Conservation (phyloP, 2,797 vertebrate species). For the Microhierax caerulescens region DNA sequence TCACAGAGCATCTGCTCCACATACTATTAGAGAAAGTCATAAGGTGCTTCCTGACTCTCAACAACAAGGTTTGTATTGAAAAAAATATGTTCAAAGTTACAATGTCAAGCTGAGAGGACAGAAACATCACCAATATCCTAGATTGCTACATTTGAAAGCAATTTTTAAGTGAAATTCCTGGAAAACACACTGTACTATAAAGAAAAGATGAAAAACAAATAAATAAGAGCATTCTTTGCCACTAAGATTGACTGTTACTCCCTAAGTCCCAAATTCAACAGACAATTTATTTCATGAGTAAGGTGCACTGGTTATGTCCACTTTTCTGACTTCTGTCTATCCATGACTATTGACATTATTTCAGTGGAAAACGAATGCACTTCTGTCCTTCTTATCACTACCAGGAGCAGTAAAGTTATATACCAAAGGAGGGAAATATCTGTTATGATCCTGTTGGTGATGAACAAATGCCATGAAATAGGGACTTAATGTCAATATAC, state of each 20-base stretch:
- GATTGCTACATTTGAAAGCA: not conserved
- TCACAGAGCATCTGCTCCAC: not conserved
- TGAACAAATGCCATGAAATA: not conserved
- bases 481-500: not conserved
- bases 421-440: not conserved
- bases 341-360: not conserved
- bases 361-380: not conserved
- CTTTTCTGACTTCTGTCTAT: not conserved
- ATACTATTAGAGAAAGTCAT: not conserved
- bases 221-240: not conserved
- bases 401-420: not conserved
- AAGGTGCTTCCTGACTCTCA: not conserved
- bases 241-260: not conserved
- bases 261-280: not conserved
- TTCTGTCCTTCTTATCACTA: not conserved
- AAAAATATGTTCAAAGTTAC: not conserved
- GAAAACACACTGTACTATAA: not conserved
- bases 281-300: not conserved
- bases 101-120: not conserved
- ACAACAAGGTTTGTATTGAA: not conserved
- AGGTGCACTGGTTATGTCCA: not conserved
- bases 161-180: not conserved
- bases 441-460: not conserved
- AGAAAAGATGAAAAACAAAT: not conserved
- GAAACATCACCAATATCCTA: not conserved